Base-by-base conservation (phyloP, 1,140 invertebrate genomes). In the Drosophila nannoptera region DNA sequence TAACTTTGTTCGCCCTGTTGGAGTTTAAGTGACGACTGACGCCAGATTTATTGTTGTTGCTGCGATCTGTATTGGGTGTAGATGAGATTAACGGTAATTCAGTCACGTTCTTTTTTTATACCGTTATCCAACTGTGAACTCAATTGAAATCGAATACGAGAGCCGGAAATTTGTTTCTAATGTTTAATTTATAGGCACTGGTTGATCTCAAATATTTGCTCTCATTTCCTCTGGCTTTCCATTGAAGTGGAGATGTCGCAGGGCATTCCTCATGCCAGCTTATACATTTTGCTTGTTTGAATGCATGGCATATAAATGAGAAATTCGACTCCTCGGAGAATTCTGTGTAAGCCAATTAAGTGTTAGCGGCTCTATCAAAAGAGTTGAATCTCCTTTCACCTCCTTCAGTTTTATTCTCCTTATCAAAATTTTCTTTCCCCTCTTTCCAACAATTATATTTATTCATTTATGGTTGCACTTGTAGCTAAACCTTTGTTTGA, bases 31-130 rank as follows among this genome's bases (percentile, higher is more conserved):
- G 49, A 49, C 48, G 48, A 55, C 49, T 60, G 67, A 67, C 42
- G 61, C 50, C 42, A 74, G 78, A 82, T 78, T 82, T 78, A 84
- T 64, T 65, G 53, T 45, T 22, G 53, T 32, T 38, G 52, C 38
- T 64, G 49, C n/a, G 9, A 22, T 16, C 32, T 29, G 16, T 35
- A 8, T 50, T 36, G 33, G 32, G 22, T 49, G 35, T 48, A 12
- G 36, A 55, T 63, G 11, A 40, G 45, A 9, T 38, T 56, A 35
- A 29, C 42, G 56, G 50, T 73, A 66, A 76, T 62, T 29, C 56
- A 48, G 52, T 60, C 75, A 82, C 75, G 75, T 78, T 58, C 55
- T 45, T 71, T 63, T 22, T 22, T 22, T 22, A 29, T 63, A 49
- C 45, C 36, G 7, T 4, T 11, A 31, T 62, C 50, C 2, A 36